A percentile compares a stretch with the other conserved stretches of the same genome.
These are phyloP conservation scores for Clistopyga incitator DNA, from an alignment of 2,888 invertebrate genomes.

Conservation along the genomic window DNA sequence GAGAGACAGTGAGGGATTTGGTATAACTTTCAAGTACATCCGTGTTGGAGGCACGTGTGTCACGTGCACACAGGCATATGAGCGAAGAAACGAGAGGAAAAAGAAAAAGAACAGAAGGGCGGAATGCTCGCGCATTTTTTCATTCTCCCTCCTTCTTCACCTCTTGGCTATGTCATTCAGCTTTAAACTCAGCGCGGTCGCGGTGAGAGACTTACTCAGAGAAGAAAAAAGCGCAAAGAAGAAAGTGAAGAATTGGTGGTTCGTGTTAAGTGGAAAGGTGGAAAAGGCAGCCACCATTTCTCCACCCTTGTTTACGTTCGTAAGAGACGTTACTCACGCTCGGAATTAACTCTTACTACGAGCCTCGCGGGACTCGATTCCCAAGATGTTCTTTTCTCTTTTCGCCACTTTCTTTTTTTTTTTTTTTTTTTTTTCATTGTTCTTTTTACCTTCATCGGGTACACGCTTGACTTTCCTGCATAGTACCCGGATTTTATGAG, in stretches of 20 bases:
- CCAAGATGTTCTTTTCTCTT: slow-evolving; percentile 30
- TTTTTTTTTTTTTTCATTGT: slow-evolving; percentile 17
- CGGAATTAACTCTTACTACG: slow-evolving; percentile 63
- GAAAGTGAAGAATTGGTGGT: slow-evolving; percentile 50
- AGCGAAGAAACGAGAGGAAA: slow-evolving; percentile 12
- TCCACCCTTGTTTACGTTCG: slow-evolving; percentile 66
- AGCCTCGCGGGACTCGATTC: slow-evolving; percentile 50
- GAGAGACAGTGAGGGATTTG: slow-evolving; percentile 48
- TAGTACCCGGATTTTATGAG: slow-evolving; percentile 10
- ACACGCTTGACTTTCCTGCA: slow-evolving; percentile 44
- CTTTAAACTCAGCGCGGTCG: slow-evolving; percentile 29
- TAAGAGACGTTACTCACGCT: slow-evolving; percentile 66
- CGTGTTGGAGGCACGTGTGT: slow-evolving; percentile 13
- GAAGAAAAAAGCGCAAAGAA: slow-evolving; percentile 20
- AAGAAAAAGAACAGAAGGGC: slow-evolving; percentile 12
- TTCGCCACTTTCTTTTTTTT: not conserved
- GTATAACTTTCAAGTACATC: slow-evolving; percentile 33
- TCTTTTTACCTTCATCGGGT: slow-evolving; percentile 33
- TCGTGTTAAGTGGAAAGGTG: slow-evolving; percentile 50
- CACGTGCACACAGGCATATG: not conserved
- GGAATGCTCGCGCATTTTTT: slow-evolving; percentile 17
- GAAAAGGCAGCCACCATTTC: slow-evolving; percentile 45
- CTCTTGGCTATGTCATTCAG: slow-evolving; percentile 36
- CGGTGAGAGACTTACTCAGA: slow-evolving; percentile 13
- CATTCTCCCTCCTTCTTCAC: slow-evolving; percentile 35